phyloP scores from a whole-genome alignment of 2,888 invertebrate genomes.

The Cheiracanthium punctorium region DNA sequence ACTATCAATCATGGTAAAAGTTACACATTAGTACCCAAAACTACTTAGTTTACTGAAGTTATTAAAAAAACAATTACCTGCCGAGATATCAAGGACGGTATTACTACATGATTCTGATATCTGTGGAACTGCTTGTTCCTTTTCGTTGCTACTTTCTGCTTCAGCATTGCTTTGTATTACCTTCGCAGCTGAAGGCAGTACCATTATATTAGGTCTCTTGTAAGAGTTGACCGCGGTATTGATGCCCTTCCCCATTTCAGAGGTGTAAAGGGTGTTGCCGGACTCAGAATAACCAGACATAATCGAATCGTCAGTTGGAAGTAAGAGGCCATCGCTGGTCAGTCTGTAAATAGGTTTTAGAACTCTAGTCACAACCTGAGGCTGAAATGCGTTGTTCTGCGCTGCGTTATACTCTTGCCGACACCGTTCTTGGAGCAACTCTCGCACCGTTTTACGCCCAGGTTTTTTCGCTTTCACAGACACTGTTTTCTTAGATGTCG shows the following conservation, averaged over 20 bases:
- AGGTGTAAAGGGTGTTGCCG: background rate
- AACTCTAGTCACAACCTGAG: conserved; percentile 2
- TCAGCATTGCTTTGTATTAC: background rate
- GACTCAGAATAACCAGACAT: background rate
- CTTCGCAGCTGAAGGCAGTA: conserved; percentile 43
- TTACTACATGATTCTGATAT: background rate
- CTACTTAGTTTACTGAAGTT: too few species aligned
- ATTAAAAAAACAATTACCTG: background rate
- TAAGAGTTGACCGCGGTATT: background rate
- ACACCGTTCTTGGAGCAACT: conserved; percentile 36
- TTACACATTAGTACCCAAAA: too few species aligned
- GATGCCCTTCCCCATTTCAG: background rate
- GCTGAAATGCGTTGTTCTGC: background rate
- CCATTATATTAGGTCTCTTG: conserved; percentile 46
- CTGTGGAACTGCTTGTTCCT: background rate
- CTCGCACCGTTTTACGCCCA: conserved; percentile 40
- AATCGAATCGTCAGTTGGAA: background rate
- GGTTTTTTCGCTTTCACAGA: conserved; percentile 28
- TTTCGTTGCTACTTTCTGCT: background rate
- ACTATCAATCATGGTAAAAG: too few species aligned
- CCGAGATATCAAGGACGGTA: background rate
- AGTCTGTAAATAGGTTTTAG: conserved; percentile 23
- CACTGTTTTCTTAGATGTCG: background rate
- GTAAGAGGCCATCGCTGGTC: background rate
- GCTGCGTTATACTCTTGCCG: background rate